These are phyloP conservation scores for Iguana delicatissima DNA, from an alignment of 2,797 vertebrate genomes.

Conservation along the genomic window DNA sequence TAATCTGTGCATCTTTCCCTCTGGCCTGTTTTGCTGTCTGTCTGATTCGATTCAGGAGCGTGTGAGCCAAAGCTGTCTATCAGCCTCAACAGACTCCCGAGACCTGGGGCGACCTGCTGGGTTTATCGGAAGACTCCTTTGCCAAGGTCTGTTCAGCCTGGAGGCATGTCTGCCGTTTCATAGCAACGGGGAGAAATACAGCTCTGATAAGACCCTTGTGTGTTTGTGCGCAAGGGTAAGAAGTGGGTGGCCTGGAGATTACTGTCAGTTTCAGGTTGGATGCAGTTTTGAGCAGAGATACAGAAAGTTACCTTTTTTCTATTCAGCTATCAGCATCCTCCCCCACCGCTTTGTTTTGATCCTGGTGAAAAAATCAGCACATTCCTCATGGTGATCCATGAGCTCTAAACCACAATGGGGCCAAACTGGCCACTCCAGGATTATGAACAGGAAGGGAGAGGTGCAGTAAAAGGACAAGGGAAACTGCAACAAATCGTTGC, in stretches of 20 bases:
- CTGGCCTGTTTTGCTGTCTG: neutral
- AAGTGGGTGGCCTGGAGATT: neutral
- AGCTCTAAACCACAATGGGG: neutral
- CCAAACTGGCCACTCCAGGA: too few species aligned
- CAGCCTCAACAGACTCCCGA: neutral
- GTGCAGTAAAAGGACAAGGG: neutral
- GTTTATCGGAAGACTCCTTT: neutral
- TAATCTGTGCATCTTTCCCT: neutral
- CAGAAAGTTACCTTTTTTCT: too few species aligned
- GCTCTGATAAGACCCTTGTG: neutral
- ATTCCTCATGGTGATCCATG: neutral
- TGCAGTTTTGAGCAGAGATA: neutral
- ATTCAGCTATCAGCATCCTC: too few species aligned
- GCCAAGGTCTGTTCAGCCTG: neutral
- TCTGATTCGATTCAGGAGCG: neutral
- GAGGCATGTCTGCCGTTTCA: neutral
- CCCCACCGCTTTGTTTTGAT: neutral
- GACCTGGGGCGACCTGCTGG: neutral
- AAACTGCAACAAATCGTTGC: too few species aligned
- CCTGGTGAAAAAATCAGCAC: neutral
- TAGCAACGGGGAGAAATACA: slow-evolving; percentile 26
- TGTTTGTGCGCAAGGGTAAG: too few species aligned
- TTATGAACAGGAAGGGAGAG: neutral
- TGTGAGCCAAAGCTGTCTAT: neutral
- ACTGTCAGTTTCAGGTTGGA: too few species aligned